Evolutionary conservation across 2,888 invertebrate species (phyloP), one percentile per base, ranked within the genome.

Genomic region (Willowsia nigromaculata): DNA sequence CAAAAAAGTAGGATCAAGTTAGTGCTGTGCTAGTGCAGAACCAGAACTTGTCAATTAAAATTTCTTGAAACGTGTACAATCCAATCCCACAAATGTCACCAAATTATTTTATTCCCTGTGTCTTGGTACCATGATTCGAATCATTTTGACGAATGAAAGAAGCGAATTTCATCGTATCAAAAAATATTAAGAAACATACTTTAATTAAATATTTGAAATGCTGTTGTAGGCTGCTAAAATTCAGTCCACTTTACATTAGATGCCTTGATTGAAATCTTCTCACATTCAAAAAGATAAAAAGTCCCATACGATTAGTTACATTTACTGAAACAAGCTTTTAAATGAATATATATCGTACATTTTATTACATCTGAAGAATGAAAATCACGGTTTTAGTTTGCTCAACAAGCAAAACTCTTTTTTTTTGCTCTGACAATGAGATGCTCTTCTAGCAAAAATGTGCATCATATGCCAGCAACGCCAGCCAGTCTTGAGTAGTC

Each of bases 361-460:
- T 18, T 18, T 40, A 27, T 27, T 27, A 76, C 50, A 15, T 76
- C 22, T 30, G 50, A 50, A 76, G 33, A 37, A 78, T 13, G 33
- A 78, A n/a, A 53, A 56, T 78, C 53, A 56, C 37, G 33, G 78
- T 22, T 53, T 56, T 18, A 56, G 53, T 78, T 78, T 78, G 53
- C 56, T 56, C 18, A 78, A 78, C 37, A 56, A 56, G 30, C 78
- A 78, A 53, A 56, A 22, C 78, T 37, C 9, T 33, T 56, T 53
- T 33, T 76, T 53, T 30, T 11, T 53, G 50, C n/a, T n/a, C n/a
- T n/a, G n/a, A n/a, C n/a, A 47, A 50, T 47, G 30, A 43, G 25
- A 33, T 71, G 6, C 30, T 78, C 40, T 59, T 11, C 30, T 22
- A 37, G 53, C n/a, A n/a, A 78, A 53, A 56, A 53, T 76, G 78